These are phyloP conservation scores for Phymastichus coffea DNA, from an alignment of 1,140 invertebrate species.

Conservation along the genomic window DNA sequence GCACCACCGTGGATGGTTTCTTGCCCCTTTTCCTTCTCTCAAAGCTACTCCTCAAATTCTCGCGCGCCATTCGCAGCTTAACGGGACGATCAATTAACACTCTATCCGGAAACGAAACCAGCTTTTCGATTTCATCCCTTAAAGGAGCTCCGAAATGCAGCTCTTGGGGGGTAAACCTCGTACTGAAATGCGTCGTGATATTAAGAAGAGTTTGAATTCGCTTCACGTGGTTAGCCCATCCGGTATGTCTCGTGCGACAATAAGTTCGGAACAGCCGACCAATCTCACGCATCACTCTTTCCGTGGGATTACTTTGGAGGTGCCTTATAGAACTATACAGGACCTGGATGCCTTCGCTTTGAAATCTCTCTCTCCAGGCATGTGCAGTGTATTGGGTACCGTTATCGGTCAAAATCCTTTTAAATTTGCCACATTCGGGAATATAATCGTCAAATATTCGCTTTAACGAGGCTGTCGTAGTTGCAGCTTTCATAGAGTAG, in stretches of 20 bases:
- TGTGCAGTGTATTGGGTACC: conserved; percentile 40
- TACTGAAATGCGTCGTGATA: not conserved
- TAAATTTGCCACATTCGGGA: conserved; percentile 5
- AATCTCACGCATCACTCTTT: conserved; percentile 43
- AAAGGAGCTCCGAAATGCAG: not conserved
- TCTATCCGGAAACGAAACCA: too few species aligned
- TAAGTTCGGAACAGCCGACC: conserved; percentile 10
- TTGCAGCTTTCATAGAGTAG: conserved; percentile 7
- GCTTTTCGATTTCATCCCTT: not conserved
- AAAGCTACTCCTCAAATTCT: not conserved
- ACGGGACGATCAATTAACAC: not conserved
- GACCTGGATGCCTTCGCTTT: not conserved
- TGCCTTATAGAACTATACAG: conserved; percentile 38
- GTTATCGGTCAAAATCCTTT: not conserved
- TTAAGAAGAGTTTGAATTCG: not conserved
- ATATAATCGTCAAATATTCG: not conserved
- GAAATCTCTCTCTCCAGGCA: conserved; percentile 9
- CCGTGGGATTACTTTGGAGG: conserved; percentile 43
- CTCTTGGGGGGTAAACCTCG: not conserved
- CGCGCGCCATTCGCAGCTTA: not conserved
- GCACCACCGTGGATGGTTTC: not conserved
- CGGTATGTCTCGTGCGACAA: not conserved
- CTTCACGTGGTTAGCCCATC: not conserved
- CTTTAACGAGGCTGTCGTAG: not conserved
- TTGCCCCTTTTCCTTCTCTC: not conserved